Evolutionary conservation across 2,888 invertebrate species (phyloP).

Genomic region (Himalopsyche kuldschensis): DNA sequence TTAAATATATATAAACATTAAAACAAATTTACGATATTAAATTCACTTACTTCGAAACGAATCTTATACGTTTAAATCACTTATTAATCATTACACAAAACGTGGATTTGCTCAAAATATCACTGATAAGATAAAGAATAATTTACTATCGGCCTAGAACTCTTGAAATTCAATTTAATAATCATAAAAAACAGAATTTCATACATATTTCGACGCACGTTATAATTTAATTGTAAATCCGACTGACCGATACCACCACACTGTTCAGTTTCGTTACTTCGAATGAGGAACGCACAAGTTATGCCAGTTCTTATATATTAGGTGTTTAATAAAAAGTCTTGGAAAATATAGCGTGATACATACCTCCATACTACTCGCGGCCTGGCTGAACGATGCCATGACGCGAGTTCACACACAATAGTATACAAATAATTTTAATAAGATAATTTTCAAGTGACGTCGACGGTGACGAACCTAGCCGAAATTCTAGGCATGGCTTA

Average conservation of each 20-base stretch:
- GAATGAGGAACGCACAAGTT: background rate
- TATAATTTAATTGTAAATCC: background rate
- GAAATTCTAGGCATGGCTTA: background rate
- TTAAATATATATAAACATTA: too few species aligned
- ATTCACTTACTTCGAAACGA: too few species aligned
- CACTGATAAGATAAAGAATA: too few species aligned
- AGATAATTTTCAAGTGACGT: background rate
- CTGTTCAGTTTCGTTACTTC: background rate
- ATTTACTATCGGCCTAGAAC: too few species aligned
- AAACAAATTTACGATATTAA: too few species aligned
- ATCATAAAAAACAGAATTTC: too few species aligned
- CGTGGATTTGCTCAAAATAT: too few species aligned
- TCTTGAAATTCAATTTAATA: too few species aligned
- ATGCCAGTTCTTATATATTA: background rate
- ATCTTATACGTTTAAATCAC: too few species aligned
- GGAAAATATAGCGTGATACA: background rate
- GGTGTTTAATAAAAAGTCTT: background rate
- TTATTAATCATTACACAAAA: too few species aligned
- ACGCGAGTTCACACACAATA: background rate
- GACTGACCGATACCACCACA: background rate
- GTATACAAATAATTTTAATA: background rate
- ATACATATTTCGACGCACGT: background rate
- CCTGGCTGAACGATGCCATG: background rate
- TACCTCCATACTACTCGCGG: background rate
- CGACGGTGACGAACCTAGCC: background rate